Evolutionary conservation across 2,888 invertebrate genomes (phyloP).

Genomic region (Arge pagana): DNA sequence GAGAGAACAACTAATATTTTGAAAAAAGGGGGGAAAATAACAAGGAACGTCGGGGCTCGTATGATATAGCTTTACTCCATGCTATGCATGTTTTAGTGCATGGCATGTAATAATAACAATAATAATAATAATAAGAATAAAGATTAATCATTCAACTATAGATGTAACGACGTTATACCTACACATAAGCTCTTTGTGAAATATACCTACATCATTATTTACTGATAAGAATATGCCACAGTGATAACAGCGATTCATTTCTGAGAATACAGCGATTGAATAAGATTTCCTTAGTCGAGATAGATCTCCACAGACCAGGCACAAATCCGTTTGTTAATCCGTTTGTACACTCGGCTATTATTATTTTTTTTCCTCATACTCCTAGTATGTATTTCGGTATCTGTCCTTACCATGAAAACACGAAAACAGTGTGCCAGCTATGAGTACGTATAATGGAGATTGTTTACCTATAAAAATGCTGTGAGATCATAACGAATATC

Average conservation of each 20-base stretch:
- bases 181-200: slow-evolving; percentile 10
- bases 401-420: too few species aligned
- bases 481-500: not conserved
- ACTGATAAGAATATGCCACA: not conserved
- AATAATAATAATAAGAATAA: slow-evolving; percentile 30
- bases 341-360: not conserved
- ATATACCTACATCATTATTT: not conserved
- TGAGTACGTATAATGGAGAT: not conserved
- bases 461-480: not conserved
- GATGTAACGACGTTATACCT: slow-evolving; percentile 30
- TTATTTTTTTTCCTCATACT: too few species aligned
- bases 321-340: not conserved
- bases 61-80: slow-evolving; percentile 40
- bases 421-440: too few species aligned
- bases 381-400: too few species aligned
- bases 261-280: too few species aligned
- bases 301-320: too few species aligned
- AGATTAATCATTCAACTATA: slow-evolving; percentile 31
- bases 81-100: slow-evolving; percentile 58
- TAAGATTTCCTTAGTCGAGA: too few species aligned
- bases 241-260: slow-evolving; percentile 6
- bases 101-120: slow-evolving; percentile 34
- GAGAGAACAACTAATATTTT: too few species aligned
- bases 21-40: slow-evolving; percentile 16
- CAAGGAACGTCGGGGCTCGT: too few species aligned